phyloP scores from a whole-genome alignment of 2,888 invertebrate genomes.

The Dermolepida albohirtum region DNA sequence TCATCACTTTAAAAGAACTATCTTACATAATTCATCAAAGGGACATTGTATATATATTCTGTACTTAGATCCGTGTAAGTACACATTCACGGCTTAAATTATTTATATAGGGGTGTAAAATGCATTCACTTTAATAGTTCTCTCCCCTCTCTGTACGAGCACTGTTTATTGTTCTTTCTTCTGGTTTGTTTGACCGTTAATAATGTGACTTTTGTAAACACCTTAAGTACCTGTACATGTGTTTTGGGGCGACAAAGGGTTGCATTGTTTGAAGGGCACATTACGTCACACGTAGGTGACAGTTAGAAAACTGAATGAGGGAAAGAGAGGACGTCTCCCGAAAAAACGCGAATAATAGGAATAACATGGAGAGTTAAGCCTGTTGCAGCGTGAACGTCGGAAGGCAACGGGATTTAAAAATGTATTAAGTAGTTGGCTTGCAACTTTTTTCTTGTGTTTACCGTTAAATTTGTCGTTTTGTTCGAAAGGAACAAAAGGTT shows the following conservation, averaged over 20 bases:
- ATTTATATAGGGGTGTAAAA: constrained; percentile 27
- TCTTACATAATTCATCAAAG: constrained; percentile 6
- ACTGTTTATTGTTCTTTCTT: constrained; percentile 35
- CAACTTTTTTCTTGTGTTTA: no score
- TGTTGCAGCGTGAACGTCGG: no score
- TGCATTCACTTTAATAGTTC: constrained; percentile 22
- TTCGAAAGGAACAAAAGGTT: no score
- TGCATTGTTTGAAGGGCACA: constrained; percentile 6
- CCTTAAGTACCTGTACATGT: constrained; percentile 27
- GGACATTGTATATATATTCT: constrained; percentile 1
- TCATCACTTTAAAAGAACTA: constrained; percentile 8
- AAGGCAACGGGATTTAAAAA: no score
- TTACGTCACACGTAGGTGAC: constrained; percentile 28
- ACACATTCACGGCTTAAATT: neutral
- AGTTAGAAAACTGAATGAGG: constrained; percentile 15
- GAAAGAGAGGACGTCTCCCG: no score
- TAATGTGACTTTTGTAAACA: constrained; percentile 63
- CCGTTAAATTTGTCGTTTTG: no score
- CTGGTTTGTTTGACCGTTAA: constrained; percentile 60
- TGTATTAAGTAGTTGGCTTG: no score
- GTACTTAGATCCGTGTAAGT: neutral
- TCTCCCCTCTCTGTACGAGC: constrained; percentile 2
- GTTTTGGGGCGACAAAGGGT: constrained; percentile 22
- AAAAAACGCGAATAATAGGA: no score
- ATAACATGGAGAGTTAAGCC: no score